phyloP scores from a whole-genome alignment of 2,113 vertebrate species.

The Mixornis gularis region DNA sequence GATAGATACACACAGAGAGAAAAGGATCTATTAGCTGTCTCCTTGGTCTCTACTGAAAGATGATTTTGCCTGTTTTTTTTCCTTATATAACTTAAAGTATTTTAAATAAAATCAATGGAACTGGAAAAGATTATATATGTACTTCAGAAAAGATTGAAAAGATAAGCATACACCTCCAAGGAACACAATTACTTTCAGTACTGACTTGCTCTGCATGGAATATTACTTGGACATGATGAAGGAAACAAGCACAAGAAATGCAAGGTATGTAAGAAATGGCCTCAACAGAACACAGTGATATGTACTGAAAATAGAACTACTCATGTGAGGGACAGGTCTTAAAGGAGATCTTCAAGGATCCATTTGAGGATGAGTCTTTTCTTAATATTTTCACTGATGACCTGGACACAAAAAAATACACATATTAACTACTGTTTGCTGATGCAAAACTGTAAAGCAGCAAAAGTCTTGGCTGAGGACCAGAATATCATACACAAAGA shows the following conservation, averaged over 20 bases:
- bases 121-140: background rate
- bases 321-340: background rate
- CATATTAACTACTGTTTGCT: background rate
- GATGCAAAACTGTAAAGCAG: background rate
- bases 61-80: background rate
- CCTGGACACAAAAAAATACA: background rate
- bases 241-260: background rate
- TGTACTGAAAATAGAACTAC: background rate
- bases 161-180: background rate
- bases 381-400: background rate
- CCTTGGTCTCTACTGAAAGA: background rate
- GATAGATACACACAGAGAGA: background rate
- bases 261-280: background rate
- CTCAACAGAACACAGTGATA: background rate
- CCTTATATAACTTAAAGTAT: background rate
- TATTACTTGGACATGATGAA: background rate
- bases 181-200: background rate
- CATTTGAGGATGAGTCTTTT: background rate
- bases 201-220: background rate
- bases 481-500: background rate
- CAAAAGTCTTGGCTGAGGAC: background rate
- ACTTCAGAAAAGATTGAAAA: background rate
- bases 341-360: background rate
- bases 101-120: constrained; percentile 8
- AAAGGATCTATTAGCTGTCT: background rate